Conservation (phyloP, 2,113 vertebrate species). For the Corythaixoides concolor region DNA sequence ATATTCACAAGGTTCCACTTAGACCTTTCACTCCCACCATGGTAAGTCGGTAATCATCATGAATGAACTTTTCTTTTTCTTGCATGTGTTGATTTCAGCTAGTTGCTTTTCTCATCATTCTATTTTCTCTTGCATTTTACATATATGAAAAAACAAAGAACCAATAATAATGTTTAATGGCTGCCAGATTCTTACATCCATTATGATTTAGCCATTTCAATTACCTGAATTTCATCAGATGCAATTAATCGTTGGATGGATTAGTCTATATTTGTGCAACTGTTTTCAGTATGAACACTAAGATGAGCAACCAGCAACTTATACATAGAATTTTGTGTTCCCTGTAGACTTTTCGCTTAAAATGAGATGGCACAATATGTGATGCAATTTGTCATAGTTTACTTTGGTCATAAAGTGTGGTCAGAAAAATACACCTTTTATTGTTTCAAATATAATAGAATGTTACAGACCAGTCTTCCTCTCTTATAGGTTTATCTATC, state of each 20-base stretch:
- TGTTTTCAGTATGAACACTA: background rate
- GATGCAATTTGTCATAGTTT: background rate
- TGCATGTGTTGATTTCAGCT: background rate
- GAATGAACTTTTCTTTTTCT: background rate
- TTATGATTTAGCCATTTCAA: background rate
- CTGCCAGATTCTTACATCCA: background rate
- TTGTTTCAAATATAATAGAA: background rate
- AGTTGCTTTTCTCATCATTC: background rate
- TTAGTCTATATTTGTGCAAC: background rate
- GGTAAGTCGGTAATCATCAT: background rate
- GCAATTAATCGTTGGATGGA: background rate
- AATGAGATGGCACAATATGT: background rate
- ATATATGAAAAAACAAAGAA: background rate
- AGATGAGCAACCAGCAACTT: background rate
- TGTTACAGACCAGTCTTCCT: background rate
- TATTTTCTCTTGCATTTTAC: background rate
- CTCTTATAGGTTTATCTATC: background rate
- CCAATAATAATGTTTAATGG: background rate
- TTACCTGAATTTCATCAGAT: background rate
- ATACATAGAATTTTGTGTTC: background rate
- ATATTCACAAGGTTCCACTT: background rate
- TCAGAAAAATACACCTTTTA: background rate
- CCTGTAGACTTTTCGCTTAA: background rate
- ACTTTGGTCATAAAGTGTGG: background rate
- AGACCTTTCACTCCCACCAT: background rate